A percentile compares a stretch with the other conserved stretches of the same genome.
phyloP scores from a whole-genome alignment of 2,797 vertebrate species.

The Dallia pectoralis region DNA sequence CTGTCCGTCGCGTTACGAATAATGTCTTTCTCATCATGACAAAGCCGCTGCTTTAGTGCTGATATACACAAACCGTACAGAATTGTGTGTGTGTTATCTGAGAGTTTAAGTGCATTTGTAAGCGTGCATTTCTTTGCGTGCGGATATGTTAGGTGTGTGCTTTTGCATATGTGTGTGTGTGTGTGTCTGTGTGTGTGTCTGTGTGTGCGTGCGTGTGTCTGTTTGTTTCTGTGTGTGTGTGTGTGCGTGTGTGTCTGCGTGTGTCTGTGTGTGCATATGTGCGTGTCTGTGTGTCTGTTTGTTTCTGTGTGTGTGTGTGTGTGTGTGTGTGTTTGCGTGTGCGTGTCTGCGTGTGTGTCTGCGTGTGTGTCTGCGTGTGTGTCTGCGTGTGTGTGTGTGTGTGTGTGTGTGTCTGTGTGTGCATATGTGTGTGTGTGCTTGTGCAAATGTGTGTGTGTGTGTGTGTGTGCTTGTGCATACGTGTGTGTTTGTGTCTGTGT shows the following conservation, averaged over 20 bases:
- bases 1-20: conserved; percentile 42
- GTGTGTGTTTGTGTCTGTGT: conserved; percentile 28
- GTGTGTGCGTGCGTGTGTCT: background rate
- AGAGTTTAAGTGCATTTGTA: background rate
- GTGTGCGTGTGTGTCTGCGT: background rate
- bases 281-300: no score
- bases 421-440: no score
- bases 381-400: background rate
- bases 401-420: conserved; percentile 1
- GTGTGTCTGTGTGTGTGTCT: no score
- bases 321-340: no score
- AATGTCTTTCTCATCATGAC: conserved; percentile 45
- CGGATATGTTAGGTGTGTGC: conserved; percentile 19
- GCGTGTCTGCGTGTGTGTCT: background rate
- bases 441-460: conserved; percentile 4
- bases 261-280: no score
- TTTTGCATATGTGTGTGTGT: conserved; percentile 15
- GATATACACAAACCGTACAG: conserved; percentile 17
- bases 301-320: conserved; percentile 9
- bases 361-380: conserved; percentile 12
- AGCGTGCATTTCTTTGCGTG: no score
- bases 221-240: conserved; percentile 8
- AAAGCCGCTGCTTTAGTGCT: conserved; percentile 36
- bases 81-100: conserved; percentile 6
- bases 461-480: background rate